phyloP scores from a whole-genome alignment of 2,113 vertebrate genomes.

The Brachionichthys hirsutus region DNA sequence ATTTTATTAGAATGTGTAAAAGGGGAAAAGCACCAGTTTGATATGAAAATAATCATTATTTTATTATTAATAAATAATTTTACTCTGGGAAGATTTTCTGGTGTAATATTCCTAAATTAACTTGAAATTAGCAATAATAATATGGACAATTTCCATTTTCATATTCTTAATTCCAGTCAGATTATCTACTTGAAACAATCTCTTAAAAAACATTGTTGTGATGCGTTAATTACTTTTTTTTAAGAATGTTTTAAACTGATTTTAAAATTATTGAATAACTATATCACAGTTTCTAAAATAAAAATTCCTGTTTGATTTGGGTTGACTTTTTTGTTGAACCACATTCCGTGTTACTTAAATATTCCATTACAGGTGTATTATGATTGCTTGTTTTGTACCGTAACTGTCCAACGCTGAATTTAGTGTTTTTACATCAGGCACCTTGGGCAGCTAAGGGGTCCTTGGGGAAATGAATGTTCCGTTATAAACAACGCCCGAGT shows the following conservation, averaged over 20 bases:
- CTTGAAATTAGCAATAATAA: not conserved
- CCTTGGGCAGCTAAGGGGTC: no score
- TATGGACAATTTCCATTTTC: no score
- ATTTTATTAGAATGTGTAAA: not conserved
- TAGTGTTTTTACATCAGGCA: no score
- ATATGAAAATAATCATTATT: not conserved
- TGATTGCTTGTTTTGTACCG: no score
- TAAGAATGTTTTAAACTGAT: not conserved
- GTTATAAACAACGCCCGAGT: no score
- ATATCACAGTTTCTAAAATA: not conserved
- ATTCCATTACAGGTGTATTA: no score
- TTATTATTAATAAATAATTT: not conserved
- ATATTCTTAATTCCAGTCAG: no score
- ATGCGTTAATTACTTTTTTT: not conserved
- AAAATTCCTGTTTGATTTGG: no score
- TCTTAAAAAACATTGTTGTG: not conserved
- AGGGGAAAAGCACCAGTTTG: not conserved
- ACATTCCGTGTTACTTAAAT: not conserved
- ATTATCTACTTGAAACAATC: not conserved
- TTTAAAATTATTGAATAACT: not conserved
- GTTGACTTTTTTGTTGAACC: not conserved
- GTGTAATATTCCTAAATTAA: not conserved
- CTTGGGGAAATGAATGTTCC: no score
- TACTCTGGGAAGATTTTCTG: constrained; percentile 1
- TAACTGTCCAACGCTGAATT: no score